Conservation (phyloP, 2,888 invertebrate species). For the Nymphalis c-album region DNA sequence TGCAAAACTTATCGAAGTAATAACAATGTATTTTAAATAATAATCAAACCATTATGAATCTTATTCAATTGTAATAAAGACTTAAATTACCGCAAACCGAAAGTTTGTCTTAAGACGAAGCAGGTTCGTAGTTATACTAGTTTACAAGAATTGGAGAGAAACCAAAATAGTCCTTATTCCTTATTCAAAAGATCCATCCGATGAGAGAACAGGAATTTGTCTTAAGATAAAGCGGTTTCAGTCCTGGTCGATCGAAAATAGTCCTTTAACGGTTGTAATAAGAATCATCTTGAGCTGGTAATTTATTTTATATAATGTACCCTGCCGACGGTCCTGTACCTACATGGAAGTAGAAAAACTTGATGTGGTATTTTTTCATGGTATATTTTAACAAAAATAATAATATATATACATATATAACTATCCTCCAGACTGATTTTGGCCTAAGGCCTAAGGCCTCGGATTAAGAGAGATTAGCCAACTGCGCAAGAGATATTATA, state of each 20-base stretch:
- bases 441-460: too few species aligned
- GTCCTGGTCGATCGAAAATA: constrained; percentile 30
- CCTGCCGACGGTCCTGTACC: constrained; percentile 30
- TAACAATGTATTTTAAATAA: constrained; percentile 5
- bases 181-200: constrained; percentile 24
- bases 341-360: constrained; percentile 29
- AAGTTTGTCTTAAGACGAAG: constrained; percentile 28
- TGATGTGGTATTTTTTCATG: constrained; percentile 13
- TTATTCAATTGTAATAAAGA: constrained; percentile 27
- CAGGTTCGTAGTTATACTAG: constrained; percentile 22
- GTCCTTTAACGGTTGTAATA: constrained; percentile 38
- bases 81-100: constrained; percentile 17
- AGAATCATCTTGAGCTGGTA: constrained; percentile 36
- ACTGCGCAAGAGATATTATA: too few species aligned
- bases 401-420: too few species aligned
- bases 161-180: constrained; percentile 33
- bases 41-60: constrained; percentile 10
- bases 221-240: constrained; percentile 26
- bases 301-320: constrained; percentile 43
- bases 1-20: constrained; percentile 40
- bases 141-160: constrained; percentile 20
- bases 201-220: constrained; percentile 30
- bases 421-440: too few species aligned
- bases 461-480: too few species aligned
- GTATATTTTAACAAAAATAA: background rate